Base-by-base conservation (phyloP, 2,888 invertebrate genomes). In the Ophion ventricosus region DNA sequence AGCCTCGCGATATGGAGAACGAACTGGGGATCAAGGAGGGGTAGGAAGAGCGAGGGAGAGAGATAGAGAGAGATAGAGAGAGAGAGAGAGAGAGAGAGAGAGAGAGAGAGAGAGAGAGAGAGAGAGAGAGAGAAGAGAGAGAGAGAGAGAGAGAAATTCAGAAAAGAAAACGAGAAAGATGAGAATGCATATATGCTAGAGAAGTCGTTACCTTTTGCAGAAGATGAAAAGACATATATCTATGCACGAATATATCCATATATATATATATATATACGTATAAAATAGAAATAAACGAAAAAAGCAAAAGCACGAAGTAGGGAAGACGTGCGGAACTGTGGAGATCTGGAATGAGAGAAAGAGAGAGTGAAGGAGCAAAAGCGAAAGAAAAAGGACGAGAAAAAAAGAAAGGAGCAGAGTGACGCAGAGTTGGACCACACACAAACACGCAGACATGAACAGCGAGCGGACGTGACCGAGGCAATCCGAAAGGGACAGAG, bases 381-480 rank as follows among this genome's bases (percentile, higher is more conserved):
- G 35, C 7, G 61, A 66, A 72, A 77, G 11, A 83, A 81, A 76
- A 70, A 72, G 57, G 70, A 70, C 74, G 72, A 81, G 66, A 86
- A 75, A 73, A 80, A 81, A 74, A 20, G 76, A 79, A 73, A 80
- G 66, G 85, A 80, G 83, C 85, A 67, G 69, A 80, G 87, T 84
- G 89, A 89, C 87, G 87, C 61, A 87, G 86, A 89, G 91, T 88
- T 91, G 92, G 92, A 92, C 92, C 92, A 92, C 92, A 92, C 92
- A 91, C 91, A 69, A 92, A 92, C 91, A 92, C 92, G 90, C 91
- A 57, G 91, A 92, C 90, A 91, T 92, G 90, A 90, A 91, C 91
- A 91, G 89, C 88, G 89, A 89, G 90, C 88, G 91, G 92, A 93
- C 93, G 93, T 93, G 92, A 93, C 92, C 92, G 90, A 92, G 91